Percentiles rank a stretch among this genome's conserved stretches.
Conservation (phyloP, 2,888 invertebrate genomes). For the Strigamia crassipes region DNA sequence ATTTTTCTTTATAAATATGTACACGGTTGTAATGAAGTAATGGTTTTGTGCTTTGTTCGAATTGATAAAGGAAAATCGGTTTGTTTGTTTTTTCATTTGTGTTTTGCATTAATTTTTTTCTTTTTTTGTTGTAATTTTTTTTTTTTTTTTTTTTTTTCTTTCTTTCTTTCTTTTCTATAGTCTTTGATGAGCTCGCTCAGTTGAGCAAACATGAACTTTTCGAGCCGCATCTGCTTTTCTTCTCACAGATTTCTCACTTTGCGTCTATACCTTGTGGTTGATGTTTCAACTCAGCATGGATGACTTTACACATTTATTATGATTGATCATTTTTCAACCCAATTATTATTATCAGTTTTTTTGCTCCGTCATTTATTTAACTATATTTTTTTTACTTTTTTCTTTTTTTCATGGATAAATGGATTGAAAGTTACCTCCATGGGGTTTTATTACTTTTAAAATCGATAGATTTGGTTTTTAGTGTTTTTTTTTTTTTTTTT, state of each 20-base stretch:
- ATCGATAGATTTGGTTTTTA: too few relatives aligned
- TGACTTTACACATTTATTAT: slow-evolving; percentile 1
- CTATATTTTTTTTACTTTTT: background rate
- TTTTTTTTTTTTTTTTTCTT: background rate
- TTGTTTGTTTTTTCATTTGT: background rate
- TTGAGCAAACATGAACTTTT: slow-evolving; percentile 8
- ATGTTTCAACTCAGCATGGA: background rate
- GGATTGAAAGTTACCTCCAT: too few relatives aligned
- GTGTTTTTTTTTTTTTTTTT: too few relatives aligned
- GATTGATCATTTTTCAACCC: background rate
- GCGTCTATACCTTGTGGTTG: background rate
- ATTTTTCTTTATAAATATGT: too few relatives aligned
- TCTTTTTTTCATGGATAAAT: too few relatives aligned
- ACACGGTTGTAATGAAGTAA: background rate
- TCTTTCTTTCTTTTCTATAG: background rate
- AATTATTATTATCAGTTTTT: background rate
- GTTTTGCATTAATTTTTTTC: background rate
- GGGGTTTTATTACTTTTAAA: too few relatives aligned
- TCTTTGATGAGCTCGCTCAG: slow-evolving; percentile 30
- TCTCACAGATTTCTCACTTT: slow-evolving; percentile 30
- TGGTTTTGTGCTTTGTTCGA: background rate
- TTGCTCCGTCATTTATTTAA: background rate
- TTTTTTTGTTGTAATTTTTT: background rate
- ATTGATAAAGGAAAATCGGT: background rate
- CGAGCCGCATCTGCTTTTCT: slow-evolving; percentile 19